phyloP scores from a whole-genome alignment of 2,113 vertebrate genomes.

The Tenebrosternarchus preto region DNA sequence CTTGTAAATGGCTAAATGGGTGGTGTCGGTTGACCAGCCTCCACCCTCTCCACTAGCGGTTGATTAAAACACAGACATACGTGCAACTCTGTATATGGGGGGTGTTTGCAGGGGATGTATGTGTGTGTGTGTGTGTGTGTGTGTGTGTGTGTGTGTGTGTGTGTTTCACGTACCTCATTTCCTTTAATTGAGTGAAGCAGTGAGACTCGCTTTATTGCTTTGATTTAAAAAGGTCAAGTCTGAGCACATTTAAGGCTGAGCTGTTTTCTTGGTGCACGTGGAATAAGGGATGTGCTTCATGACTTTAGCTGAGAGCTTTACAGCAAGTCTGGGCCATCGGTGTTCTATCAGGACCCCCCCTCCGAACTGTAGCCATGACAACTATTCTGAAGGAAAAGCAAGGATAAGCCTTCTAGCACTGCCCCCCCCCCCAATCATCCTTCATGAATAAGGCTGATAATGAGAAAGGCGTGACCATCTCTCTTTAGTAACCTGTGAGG shows the following conservation, averaged over 20 bases:
- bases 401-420: neutral
- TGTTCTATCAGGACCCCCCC: conserved; percentile 1
- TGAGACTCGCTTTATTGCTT: conserved; percentile 44
- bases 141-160: conserved; percentile 13
- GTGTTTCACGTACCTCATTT: conserved; percentile 25
- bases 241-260: conserved; percentile 12
- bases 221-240: conserved; percentile 49
- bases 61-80: neutral
- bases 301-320: conserved; percentile 19
- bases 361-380: conserved; percentile 52
- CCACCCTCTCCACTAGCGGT: conserved; percentile 50
- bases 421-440: conserved; percentile 42
- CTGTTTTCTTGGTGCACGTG: conserved; percentile 24
- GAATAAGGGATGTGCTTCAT: conserved; percentile 13
- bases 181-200: conserved; percentile 34
- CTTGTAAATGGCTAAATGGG: conserved; percentile 58
- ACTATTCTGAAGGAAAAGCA: conserved; percentile 27
- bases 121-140: neutral
- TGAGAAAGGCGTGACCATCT: conserved; percentile 46
- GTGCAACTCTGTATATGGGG: neutral
- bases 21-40: conserved; percentile 38
- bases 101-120: neutral
- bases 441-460: conserved; percentile 43
- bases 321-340: neutral
- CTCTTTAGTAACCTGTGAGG: conserved; percentile 56